Evolutionary conservation across 2,888 invertebrate species (phyloP).

Genomic region (Drosophila fulvimacula): DNA sequence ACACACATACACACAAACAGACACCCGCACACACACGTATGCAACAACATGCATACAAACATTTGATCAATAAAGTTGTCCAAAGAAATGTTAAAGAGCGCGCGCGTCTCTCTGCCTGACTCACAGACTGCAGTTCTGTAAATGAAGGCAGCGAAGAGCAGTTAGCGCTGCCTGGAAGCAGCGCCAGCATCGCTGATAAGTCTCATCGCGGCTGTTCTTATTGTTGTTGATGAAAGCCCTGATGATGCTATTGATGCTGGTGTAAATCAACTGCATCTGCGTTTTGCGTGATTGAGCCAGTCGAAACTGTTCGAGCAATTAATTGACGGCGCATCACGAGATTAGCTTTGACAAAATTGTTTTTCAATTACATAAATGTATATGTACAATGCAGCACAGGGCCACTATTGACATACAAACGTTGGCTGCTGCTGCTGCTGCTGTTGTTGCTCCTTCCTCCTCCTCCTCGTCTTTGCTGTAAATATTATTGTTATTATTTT

Average conservation of each 20-base stretch:
- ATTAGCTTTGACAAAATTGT: slow-evolving; percentile 53
- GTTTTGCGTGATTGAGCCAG: slow-evolving; percentile 21
- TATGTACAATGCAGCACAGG: not conserved
- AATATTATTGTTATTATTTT: slow-evolving; percentile 27
- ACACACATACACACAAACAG: slow-evolving; percentile 23
- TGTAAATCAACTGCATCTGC: slow-evolving; percentile 28
- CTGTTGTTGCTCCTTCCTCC: not conserved
- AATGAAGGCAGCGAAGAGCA: slow-evolving; percentile 23
- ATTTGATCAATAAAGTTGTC: slow-evolving; percentile 71
- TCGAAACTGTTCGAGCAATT: slow-evolving; percentile 44
- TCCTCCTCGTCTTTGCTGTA: slow-evolving; percentile 14
- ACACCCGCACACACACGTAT: slow-evolving; percentile 5
- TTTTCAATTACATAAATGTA: slow-evolving; percentile 74
- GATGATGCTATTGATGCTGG: slow-evolving; percentile 4
- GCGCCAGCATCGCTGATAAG: slow-evolving; percentile 32
- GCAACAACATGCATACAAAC: slow-evolving; percentile 47
- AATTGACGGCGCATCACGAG: slow-evolving; percentile 63
- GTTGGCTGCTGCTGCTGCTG: slow-evolving; percentile 34
- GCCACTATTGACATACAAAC: slow-evolving; percentile 53
- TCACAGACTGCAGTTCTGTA: slow-evolving; percentile 32
- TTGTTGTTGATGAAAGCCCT: not conserved
- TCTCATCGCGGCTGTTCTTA: slow-evolving; percentile 7
- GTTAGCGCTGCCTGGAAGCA: slow-evolving; percentile 11
- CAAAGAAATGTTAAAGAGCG: slow-evolving; percentile 40
- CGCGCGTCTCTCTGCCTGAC: slow-evolving; percentile 40